phyloP scores from a whole-genome alignment of 2,113 vertebrate species.

The Ancistrus triradiatus region DNA sequence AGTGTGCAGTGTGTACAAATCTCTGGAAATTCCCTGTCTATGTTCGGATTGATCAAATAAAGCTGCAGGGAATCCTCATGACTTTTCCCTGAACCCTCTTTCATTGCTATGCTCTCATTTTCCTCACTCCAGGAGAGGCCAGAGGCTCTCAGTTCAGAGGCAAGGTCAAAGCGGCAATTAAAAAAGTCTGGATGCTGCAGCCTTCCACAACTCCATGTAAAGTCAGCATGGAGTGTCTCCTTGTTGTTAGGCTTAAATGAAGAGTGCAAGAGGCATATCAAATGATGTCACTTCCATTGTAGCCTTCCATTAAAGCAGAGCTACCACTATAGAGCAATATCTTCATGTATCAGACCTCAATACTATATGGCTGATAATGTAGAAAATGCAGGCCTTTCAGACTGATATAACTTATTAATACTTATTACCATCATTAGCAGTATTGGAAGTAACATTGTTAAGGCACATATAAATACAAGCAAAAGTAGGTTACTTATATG shows the following conservation, averaged over 20 bases:
- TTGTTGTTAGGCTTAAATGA: background rate
- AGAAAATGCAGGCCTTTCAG: too few species aligned
- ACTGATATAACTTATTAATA: too few species aligned
- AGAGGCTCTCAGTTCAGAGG: conserved; percentile 52
- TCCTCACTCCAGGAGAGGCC: conserved; percentile 54
- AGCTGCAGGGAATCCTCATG: conserved; percentile 37
- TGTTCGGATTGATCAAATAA: conserved; percentile 4
- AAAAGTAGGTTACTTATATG: too few species aligned
- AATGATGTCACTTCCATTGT: background rate
- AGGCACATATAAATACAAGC: too few species aligned
- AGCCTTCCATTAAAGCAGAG: background rate
- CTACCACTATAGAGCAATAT: background rate
- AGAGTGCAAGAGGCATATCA: background rate
- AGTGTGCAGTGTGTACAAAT: background rate
- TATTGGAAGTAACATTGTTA: too few species aligned
- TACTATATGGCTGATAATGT: too few species aligned
- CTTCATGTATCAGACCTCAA: too few species aligned
- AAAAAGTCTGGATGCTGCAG: conserved; percentile 41
- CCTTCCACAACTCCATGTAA: conserved; percentile 28
- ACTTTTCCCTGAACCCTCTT: conserved; percentile 60
- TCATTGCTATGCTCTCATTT: conserved; percentile 48
- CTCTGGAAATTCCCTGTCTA: background rate
- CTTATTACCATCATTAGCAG: too few species aligned
- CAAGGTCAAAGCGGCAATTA: conserved; percentile 41
- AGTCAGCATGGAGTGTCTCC: background rate